Percentiles rank a stretch among this genome's conserved stretches.
Evolutionary conservation across 1,140 invertebrate genomes (phyloP).

Genomic region (Dolichoris vasculosae): DNA sequence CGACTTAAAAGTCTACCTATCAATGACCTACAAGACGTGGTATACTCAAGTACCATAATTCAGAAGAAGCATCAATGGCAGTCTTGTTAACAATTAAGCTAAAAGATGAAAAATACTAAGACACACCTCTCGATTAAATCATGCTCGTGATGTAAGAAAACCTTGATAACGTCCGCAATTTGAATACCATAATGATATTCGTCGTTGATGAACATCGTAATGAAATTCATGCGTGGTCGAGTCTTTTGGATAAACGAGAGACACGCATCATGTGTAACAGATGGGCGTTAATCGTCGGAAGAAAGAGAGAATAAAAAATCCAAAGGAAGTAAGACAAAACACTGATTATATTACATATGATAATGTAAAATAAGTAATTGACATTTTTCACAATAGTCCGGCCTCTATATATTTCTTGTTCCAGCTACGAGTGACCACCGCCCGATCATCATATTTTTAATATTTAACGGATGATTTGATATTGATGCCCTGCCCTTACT

Average conservation of each 20-base stretch:
- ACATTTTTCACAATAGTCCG: constrained; percentile 10
- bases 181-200: not conserved
- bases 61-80: not conserved
- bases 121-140: not conserved
- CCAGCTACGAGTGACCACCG: not conserved
- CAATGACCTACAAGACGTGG: not conserved
- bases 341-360: constrained; percentile 5
- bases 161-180: constrained; percentile 27
- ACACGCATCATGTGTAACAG: not conserved
- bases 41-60: not conserved
- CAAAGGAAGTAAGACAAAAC: not conserved
- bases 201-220: not conserved
- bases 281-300: not conserved
- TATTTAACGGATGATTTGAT: constrained; percentile 44
- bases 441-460: constrained; percentile 7
- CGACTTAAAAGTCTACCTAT: not conserved
- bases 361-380: not conserved
- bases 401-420: constrained; percentile 15
- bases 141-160: not conserved
- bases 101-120: not conserved
- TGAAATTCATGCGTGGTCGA: not conserved
- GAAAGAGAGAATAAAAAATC: not conserved
- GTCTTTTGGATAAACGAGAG: not conserved
- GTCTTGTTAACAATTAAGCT: not conserved
- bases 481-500: constrained; percentile 7